A percentile compares a stretch with the other conserved stretches of the same genome.
Conservation (phyloP, 2,797 vertebrate genomes). For the Enteromius anoplus region DNA sequence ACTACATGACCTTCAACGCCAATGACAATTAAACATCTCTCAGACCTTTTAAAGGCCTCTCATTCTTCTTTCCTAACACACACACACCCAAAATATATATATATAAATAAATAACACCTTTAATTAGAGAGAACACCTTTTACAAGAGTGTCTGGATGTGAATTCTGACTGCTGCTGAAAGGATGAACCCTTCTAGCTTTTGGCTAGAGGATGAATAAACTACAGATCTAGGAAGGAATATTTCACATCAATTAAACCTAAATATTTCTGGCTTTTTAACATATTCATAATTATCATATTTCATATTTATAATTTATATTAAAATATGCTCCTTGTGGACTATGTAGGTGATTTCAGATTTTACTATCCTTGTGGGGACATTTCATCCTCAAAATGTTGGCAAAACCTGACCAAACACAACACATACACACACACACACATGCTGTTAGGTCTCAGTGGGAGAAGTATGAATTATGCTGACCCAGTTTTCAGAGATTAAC, state of each 20-base stretch:
- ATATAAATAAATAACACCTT: slow-evolving; percentile 18
- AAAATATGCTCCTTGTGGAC: neutral
- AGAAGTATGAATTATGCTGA: neutral
- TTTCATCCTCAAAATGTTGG: neutral
- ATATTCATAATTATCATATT: neutral
- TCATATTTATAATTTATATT: neutral
- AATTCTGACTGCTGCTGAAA: neutral
- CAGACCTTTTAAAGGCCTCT: neutral
- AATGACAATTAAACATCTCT: slow-evolving; percentile 21
- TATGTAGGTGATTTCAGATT: neutral
- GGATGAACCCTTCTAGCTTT: neutral
- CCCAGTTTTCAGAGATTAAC: slow-evolving; percentile 11
- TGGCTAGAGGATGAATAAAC: neutral
- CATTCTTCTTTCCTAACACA: slow-evolving; percentile 3
- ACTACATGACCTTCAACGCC: slow-evolving; percentile 12
- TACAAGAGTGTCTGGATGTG: neutral
- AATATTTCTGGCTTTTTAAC: neutral
- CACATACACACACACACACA: neutral
- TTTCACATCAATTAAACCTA: neutral
- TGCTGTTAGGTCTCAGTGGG: neutral
- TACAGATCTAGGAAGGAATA: neutral
- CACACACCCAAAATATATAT: neutral
- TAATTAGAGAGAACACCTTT: slow-evolving; percentile 22
- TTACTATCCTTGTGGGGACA: neutral
- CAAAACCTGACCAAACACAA: neutral